Conservation (phyloP, 1,140 invertebrate species). For the Drosophila arizonae region DNA sequence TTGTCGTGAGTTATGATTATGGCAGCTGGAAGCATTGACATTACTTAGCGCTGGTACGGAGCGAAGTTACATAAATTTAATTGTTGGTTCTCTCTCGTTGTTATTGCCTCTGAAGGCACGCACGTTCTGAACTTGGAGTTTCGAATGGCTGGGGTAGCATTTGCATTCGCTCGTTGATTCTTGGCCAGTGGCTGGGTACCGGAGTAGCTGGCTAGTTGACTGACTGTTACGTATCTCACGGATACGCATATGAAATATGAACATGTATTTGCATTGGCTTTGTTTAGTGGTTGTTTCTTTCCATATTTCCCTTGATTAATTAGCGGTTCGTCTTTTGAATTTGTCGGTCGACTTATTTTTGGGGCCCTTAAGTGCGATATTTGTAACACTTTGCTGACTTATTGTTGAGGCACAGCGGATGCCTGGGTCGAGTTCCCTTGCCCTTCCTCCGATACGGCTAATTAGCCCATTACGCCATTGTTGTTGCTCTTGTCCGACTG, state of each 20-base stretch:
- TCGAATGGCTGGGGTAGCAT: slow-evolving; percentile 16
- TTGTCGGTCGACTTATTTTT: slow-evolving; percentile 22
- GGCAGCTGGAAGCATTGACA: slow-evolving; percentile 73
- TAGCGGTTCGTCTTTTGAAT: slow-evolving; percentile 43
- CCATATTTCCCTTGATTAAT: slow-evolving; percentile 59
- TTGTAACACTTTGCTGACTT: slow-evolving; percentile 79
- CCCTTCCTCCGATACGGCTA: slow-evolving; percentile 61
- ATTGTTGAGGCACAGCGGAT: slow-evolving; percentile 47
- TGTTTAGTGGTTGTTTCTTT: slow-evolving; percentile 19
- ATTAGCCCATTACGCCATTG: slow-evolving; percentile 78
- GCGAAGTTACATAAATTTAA: slow-evolving; percentile 66
- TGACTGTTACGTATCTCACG: slow-evolving; percentile 71
- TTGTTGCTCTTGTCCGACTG: slow-evolving; percentile 58
- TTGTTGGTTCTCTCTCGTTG: slow-evolving; percentile 48
- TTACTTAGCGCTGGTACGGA: slow-evolving; percentile 58
- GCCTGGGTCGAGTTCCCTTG: neutral
- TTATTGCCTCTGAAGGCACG: slow-evolving; percentile 42
- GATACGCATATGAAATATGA: slow-evolving; percentile 62
- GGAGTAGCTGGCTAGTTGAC: neutral
- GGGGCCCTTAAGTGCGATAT: slow-evolving; percentile 72
- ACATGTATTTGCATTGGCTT: slow-evolving; percentile 39
- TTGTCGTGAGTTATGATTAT: slow-evolving; percentile 78
- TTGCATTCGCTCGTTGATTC: slow-evolving; percentile 19
- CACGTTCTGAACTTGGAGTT: slow-evolving; percentile 33
- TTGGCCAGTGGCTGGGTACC: neutral